Base-by-base conservation (phyloP, 2,113 vertebrate species). In the Grantiella picta region DNA sequence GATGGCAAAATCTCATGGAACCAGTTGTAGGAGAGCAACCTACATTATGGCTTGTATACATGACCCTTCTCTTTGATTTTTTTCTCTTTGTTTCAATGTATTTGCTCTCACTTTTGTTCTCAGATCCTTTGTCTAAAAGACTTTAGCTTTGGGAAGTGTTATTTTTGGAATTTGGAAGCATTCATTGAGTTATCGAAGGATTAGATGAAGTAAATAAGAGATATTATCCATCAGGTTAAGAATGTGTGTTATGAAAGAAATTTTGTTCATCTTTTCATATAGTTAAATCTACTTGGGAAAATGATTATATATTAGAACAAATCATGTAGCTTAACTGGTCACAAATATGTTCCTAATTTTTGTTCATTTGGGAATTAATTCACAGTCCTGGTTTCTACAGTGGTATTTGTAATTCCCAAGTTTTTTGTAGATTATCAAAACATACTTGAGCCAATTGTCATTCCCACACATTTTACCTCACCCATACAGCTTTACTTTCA, bases 141-240 rank as follows among this genome's bases (percentile, higher is more conserved):
- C 36, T 78, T 54, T 68, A 79, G 75, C 21, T 23, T 12, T 35
- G 31, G 28, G 29, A 96, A 93, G 60, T 65, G 61, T 28, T 86
- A 40, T 29, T 78, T 92, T 86, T 81, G 68, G 49, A 89, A 86
- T 27, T 52, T 77, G 69, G 69, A 81, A 86, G 25, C 36, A 70
- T 70, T 59, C 64, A 90, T n/a, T 56, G 44, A 91, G 18, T 65
- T 66, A 84, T 83, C 81, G 17, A 91, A 69, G 22, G 75, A 56
- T 75, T 86, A 72, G 54, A 45, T 36, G 25, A 92, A 90, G 52
- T 90, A 96, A 90, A 95, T 60, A 94, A 86, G 66, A 83, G 70
- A 87, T 42, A 36, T 45, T 73, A 69, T 59, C 45, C 12, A n/a
- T 85, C 42, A 72, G 21, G 45, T 57, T 76, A 92, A 89, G 64